Evolutionary conservation across 2,797 vertebrate genomes (phyloP).

Genomic region (Crenuchus spilurus): DNA sequence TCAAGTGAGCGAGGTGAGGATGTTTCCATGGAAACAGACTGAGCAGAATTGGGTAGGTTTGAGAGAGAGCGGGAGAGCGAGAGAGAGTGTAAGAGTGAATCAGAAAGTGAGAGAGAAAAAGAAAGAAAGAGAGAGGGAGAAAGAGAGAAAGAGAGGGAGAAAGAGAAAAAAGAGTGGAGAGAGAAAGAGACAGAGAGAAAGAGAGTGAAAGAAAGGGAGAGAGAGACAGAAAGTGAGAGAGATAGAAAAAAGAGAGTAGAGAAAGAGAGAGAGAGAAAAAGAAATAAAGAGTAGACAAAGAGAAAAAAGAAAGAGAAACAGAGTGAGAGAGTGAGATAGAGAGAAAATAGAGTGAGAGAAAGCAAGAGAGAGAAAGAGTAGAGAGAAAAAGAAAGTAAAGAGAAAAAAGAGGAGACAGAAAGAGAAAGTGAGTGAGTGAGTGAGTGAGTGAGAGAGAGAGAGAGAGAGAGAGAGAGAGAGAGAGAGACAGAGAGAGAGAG

Average conservation of each 20-base stretch:
- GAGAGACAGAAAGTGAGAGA: not conserved
- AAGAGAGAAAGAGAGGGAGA: too few relatives aligned
- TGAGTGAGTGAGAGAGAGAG: conserved; percentile 6
- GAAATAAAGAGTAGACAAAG: conserved; percentile 9
- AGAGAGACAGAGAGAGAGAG: not conserved
- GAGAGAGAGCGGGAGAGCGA: conserved; percentile 6
- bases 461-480: conserved; percentile 4
- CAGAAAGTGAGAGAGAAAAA: not conserved
- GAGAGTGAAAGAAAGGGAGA: not conserved
- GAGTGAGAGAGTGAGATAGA: conserved; percentile 5
- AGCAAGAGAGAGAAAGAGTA: not conserved
- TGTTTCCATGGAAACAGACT: conserved; percentile 56
- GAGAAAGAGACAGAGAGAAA: conserved; percentile 17
- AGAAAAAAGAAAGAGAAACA: conserved; percentile 1
- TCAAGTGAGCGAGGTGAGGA: conserved; percentile 22
- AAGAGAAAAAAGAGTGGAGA: not conserved
- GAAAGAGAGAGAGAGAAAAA: too few relatives aligned
- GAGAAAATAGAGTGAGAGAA: not conserved
- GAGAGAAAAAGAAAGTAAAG: too few relatives aligned
- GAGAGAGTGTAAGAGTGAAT: not conserved
- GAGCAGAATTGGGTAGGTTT: conserved; percentile 45
- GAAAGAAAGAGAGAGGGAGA: too few relatives aligned
- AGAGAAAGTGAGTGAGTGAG: not conserved
- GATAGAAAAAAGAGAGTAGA: too few relatives aligned
- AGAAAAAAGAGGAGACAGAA: not conserved